These are phyloP conservation scores for Eucriotettix oculatus DNA, from an alignment of 2,888 invertebrate genomes.

Conservation along the genomic window DNA sequence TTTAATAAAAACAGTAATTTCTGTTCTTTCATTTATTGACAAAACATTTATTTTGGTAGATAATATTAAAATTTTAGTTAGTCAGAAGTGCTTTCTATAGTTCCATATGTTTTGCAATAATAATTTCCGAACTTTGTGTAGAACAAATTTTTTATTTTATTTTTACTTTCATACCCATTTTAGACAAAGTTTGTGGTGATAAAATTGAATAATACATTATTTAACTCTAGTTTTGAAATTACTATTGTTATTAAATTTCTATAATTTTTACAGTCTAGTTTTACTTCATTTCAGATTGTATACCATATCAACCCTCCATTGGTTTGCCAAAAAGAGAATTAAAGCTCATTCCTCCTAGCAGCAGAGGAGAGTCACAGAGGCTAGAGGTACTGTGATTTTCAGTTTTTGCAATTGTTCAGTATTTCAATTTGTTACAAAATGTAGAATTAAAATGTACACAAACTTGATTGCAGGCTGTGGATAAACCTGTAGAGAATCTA, in stretches of 20 bases:
- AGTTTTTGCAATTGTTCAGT: not conserved
- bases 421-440: not conserved
- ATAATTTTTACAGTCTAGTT: not conserved
- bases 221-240: too few species aligned
- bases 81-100: too few species aligned
- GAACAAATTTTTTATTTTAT: too few species aligned
- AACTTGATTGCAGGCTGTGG: not conserved
- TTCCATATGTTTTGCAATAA: too few species aligned
- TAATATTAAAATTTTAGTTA: too few species aligned
- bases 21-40: too few species aligned
- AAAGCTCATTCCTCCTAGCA: slow-evolving; percentile 2
- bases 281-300: slow-evolving; percentile 1
- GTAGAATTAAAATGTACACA: not conserved
- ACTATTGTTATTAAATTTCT: not conserved
- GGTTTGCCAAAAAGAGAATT: slow-evolving; percentile 3
- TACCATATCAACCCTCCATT: slow-evolving; percentile 1
- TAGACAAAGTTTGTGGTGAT: too few species aligned
- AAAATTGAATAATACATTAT: too few species aligned
- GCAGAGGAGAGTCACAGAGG: not conserved
- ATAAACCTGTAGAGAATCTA: not conserved
- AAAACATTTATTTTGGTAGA: too few species aligned
- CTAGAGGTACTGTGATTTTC: not conserved
- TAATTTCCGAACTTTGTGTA: too few species aligned
- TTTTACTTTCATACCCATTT: too few species aligned
- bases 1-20: too few species aligned